These are phyloP conservation scores for Hydriomena furcata DNA, from an alignment of 2,888 invertebrate species.

Conservation along the genomic window DNA sequence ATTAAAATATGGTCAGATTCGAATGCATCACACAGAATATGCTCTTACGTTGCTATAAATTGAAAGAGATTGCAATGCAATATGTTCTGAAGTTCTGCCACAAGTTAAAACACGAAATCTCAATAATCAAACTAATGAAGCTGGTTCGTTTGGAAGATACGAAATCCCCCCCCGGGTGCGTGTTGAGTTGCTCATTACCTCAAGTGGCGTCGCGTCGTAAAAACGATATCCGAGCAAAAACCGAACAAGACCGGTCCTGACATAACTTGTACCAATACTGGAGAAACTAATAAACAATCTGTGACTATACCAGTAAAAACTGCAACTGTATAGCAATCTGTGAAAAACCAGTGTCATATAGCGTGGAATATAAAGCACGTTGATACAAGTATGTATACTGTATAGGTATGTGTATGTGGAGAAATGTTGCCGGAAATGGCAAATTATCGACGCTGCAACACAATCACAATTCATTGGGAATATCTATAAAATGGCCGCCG, in stretches of 20 bases:
- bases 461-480: conserved; percentile 22
- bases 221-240: conserved; percentile 58
- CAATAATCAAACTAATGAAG: conserved; percentile 31
- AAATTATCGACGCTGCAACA: conserved; percentile 34
- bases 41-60: no score
- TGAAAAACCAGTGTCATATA: conserved; percentile 30
- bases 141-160: conserved; percentile 33
- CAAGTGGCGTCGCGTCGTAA: conserved; percentile 41
- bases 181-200: conserved; percentile 50
- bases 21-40: no score
- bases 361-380: not conserved
- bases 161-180: conserved; percentile 29
- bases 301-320: conserved; percentile 4
- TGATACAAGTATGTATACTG: no score
- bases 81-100: no score
- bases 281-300: conserved; percentile 1
- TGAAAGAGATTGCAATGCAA: no score
- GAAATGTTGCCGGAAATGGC: conserved; percentile 59
- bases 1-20: no score
- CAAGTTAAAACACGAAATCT: conserved; percentile 3
- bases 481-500: conserved; percentile 17
- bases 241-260: conserved; percentile 47
- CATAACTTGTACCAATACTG: conserved; percentile 17
- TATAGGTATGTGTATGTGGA: conserved; percentile 26
- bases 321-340: conserved; percentile 26